These are phyloP conservation scores for Taurulus bubalis DNA, from an alignment of 2,113 vertebrate species.

Conservation along the genomic window DNA sequence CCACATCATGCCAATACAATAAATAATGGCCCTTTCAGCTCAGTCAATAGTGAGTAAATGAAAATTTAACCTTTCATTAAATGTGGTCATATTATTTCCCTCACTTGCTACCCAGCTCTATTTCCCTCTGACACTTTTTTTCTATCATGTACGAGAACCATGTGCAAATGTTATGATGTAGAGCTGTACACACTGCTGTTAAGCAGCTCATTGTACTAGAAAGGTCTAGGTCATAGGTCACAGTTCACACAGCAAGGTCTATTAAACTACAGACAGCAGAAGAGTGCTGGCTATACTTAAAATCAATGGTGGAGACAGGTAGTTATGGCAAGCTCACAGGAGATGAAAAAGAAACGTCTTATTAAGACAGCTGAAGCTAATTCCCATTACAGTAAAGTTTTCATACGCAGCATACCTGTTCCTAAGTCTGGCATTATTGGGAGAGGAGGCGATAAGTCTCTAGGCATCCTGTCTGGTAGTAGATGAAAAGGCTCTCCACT, in stretches of 20 bases:
- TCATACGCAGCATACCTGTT: slow-evolving; percentile 46
- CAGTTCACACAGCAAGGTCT: slow-evolving; percentile 16
- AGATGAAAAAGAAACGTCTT: slow-evolving; percentile 25
- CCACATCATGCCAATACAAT: slow-evolving; percentile 89
- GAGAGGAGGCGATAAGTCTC: slow-evolving; percentile 80
- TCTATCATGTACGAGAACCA: slow-evolving; percentile 61
- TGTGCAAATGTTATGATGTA: slow-evolving; percentile 65
- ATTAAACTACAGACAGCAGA: slow-evolving; percentile 14
- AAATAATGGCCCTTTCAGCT: slow-evolving; percentile 87
- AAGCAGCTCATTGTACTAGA: slow-evolving; percentile 39
- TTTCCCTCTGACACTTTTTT: slow-evolving; percentile 75
- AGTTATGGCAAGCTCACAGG: slow-evolving; percentile 10
- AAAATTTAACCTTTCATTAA: slow-evolving; percentile 89
- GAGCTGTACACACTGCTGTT: slow-evolving; percentile 30
- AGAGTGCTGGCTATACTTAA: slow-evolving; percentile 7
- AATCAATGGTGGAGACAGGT: slow-evolving; percentile 20
- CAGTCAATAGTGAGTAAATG: slow-evolving; percentile 87
- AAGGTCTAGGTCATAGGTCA: neutral
- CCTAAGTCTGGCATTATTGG: slow-evolving; percentile 65
- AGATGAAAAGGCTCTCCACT: slow-evolving; percentile 84
- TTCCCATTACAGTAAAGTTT: slow-evolving; percentile 38
- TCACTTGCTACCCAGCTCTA: slow-evolving; percentile 78
- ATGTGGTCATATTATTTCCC: slow-evolving; percentile 84
- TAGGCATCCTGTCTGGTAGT: slow-evolving; percentile 76
- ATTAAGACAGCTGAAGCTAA: slow-evolving; percentile 13